Percentiles rank a stretch among this genome's conserved stretches.
These are phyloP conservation scores for Kradibia gibbosae DNA, from an alignment of 1,140 invertebrate species.

Conservation along the genomic window DNA sequence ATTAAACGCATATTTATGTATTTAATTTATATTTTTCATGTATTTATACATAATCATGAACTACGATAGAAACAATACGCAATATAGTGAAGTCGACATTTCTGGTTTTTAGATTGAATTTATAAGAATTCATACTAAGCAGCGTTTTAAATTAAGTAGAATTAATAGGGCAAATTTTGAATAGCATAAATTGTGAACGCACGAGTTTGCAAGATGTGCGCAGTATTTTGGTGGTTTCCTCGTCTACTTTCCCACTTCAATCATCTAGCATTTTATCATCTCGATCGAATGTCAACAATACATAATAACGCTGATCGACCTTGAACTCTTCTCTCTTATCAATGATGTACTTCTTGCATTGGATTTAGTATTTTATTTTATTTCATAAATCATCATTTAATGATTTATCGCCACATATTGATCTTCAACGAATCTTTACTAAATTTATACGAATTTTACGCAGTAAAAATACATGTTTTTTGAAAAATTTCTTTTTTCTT, in stretches of 20 bases:
- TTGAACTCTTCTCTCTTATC: slow-evolving; percentile 24
- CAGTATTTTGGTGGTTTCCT: background rate
- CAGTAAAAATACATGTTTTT: too few species aligned
- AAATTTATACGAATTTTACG: too few species aligned
- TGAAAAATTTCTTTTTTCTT: too few species aligned
- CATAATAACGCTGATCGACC: background rate
- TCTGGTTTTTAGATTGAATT: too few species aligned
- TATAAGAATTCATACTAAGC: background rate
- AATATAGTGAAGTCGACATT: too few species aligned
- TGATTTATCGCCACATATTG: background rate
- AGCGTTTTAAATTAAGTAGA: background rate
- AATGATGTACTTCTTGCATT: slow-evolving; percentile 13
- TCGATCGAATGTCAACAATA: background rate
- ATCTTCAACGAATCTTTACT: background rate
- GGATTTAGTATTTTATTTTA: background rate
- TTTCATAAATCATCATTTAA: background rate
- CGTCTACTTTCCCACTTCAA: background rate
- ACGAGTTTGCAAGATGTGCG: background rate
- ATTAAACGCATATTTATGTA: too few species aligned
- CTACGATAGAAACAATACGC: too few species aligned
- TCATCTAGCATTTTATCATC: background rate
- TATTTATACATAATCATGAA: too few species aligned
- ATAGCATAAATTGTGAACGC: background rate
- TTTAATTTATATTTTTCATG: too few species aligned
- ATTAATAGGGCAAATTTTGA: background rate